Percentiles rank a stretch among this genome's conserved stretches.
phyloP scores from a whole-genome alignment of 1,140 invertebrate species.

The Harpegnathos saltator region DNA sequence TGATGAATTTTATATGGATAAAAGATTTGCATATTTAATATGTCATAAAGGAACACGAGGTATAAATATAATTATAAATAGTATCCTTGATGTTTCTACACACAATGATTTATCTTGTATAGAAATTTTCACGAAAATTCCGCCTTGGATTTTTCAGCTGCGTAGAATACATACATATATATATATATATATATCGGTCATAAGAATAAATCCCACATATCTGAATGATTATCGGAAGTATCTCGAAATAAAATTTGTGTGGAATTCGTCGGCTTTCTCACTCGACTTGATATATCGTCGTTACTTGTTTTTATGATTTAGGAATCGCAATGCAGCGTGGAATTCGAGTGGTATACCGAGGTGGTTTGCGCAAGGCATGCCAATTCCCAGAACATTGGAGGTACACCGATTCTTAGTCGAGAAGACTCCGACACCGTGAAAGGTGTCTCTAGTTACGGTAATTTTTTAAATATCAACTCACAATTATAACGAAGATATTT shows the following conservation, averaged over 20 bases:
- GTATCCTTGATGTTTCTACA: neutral
- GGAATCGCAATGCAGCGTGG: slow-evolving; percentile 65
- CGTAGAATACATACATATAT: slow-evolving; percentile 8
- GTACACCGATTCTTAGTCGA: neutral
- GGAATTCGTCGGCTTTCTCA: neutral
- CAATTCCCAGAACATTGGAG: slow-evolving; percentile 3
- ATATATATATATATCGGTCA: slow-evolving; percentile 35
- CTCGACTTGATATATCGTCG: neutral
- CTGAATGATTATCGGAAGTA: neutral
- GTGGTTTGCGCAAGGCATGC: slow-evolving; percentile 61
- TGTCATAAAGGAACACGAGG: neutral
- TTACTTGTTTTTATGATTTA: slow-evolving; percentile 28
- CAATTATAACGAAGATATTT: neutral
- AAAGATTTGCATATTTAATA: neutral
- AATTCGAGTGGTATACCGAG: slow-evolving; percentile 75
- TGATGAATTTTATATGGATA: too few relatives aligned
- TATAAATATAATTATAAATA: neutral
- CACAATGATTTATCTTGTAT: neutral
- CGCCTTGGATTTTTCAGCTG: neutral
- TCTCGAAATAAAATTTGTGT: neutral
- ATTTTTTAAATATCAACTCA: slow-evolving; percentile 8
- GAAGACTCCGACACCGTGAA: neutral
- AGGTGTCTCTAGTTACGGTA: slow-evolving; percentile 58
- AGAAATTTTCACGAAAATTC: neutral
- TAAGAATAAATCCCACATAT: neutral